A percentile compares a stretch with the other conserved stretches of the same genome.
These are phyloP conservation scores for Paralichthys olivaceus DNA, from an alignment of 2,113 vertebrate genomes.

Conservation along the genomic window DNA sequence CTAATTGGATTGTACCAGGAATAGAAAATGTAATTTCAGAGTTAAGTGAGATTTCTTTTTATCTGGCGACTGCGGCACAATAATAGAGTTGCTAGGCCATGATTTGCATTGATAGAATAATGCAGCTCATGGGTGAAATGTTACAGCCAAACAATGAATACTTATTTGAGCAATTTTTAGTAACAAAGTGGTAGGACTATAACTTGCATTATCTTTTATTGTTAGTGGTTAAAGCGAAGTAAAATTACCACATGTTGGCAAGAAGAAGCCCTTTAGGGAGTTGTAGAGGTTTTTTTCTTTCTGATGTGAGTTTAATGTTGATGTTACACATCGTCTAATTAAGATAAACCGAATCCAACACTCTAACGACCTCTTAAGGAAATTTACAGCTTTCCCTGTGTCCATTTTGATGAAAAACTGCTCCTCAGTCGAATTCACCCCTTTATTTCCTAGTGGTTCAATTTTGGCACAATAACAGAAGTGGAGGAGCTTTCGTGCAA, in stretches of 20 bases:
- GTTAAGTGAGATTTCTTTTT: slow-evolving; percentile 55
- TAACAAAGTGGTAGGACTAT: slow-evolving; percentile 23
- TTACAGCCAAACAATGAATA: slow-evolving; percentile 33
- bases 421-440: slow-evolving; percentile 7
- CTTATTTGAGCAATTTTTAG: slow-evolving; percentile 34
- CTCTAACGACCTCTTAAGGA: slow-evolving; percentile 39
- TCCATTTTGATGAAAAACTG: slow-evolving; percentile 27
- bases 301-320: slow-evolving; percentile 17
- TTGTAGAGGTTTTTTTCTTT: background rate
- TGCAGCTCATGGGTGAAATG: slow-evolving; percentile 27
- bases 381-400: slow-evolving; percentile 15
- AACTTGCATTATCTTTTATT: slow-evolving; percentile 29
- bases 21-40: slow-evolving; percentile 51
- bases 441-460: slow-evolving; percentile 41
- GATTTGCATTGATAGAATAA: slow-evolving; percentile 52
- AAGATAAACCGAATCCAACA: slow-evolving; percentile 44
- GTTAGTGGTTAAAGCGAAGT: slow-evolving; percentile 12
- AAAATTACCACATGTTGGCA: slow-evolving; percentile 3
- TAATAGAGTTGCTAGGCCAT: slow-evolving; percentile 34
- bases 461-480: slow-evolving; percentile 35
- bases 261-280: background rate
- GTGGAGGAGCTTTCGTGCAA: slow-evolving; percentile 17
- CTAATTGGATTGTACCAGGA: slow-evolving; percentile 60
- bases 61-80: slow-evolving; percentile 41
- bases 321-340: slow-evolving; percentile 41